A percentile compares a stretch with the other conserved stretches of the same genome.
phyloP scores from a whole-genome alignment of 2,888 invertebrate genomes.

The Drosophila macrospina region DNA sequence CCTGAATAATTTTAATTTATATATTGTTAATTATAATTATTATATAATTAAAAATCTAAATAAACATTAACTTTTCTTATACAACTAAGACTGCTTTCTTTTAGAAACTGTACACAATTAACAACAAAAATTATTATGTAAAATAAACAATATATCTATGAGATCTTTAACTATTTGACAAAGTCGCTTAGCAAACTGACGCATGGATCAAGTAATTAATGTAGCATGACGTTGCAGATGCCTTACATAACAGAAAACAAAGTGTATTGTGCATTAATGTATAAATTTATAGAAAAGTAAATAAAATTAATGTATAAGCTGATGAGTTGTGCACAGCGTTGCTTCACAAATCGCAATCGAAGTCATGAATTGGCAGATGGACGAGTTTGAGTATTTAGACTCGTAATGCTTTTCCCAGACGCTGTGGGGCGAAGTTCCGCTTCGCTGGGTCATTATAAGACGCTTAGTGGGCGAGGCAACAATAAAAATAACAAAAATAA shows the following conservation, averaged over 20 bases:
- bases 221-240: conserved; percentile 13
- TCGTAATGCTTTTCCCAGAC: conserved; percentile 31
- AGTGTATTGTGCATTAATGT: neutral
- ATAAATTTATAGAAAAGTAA: neutral
- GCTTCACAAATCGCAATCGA: conserved; percentile 23
- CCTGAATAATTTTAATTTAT: too few relatives aligned
- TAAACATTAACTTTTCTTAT: too few relatives aligned
- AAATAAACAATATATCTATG: neutral
- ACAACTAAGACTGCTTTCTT: too few relatives aligned
- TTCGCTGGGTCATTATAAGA: conserved; percentile 47
- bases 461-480: conserved; percentile 60
- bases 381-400: conserved; percentile 22
- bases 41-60: too few relatives aligned
- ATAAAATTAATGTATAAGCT: neutral
- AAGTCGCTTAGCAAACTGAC: neutral
- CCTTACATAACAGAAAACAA: neutral
- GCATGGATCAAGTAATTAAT: neutral
- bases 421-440: conserved; percentile 36
- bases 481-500: conserved; percentile 7
- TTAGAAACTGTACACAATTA: too few relatives aligned
- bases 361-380: conserved; percentile 28
- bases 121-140: neutral
- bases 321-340: conserved; percentile 31
- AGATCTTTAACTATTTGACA: neutral
- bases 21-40: too few relatives aligned